These are phyloP conservation scores for Galerucella pusilla DNA, from an alignment of 2,888 invertebrate genomes.

Conservation along the genomic window DNA sequence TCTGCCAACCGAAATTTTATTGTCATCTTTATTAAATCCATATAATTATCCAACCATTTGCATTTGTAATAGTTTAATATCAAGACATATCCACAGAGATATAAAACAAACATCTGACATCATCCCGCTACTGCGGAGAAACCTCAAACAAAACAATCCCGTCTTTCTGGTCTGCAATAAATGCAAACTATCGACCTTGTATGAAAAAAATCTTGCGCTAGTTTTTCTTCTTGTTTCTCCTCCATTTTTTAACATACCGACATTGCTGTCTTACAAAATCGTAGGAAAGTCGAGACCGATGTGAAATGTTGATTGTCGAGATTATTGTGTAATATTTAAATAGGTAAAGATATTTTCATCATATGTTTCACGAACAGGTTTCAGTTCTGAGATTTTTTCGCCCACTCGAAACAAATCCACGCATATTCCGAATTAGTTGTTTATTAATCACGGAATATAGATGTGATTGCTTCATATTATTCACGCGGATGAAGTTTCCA, in stretches of 20 bases:
- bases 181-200: conserved; percentile 26
- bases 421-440: not conserved
- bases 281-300: conserved; percentile 29
- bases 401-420: not conserved
- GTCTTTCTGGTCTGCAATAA: conserved; percentile 17
- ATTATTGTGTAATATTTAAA: conserved; percentile 1
- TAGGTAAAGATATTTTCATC: not conserved
- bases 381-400: not conserved
- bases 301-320: not conserved
- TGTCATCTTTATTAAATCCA: not conserved
- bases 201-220: not conserved
- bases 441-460: not conserved
- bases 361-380: not conserved
- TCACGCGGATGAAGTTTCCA: no score
- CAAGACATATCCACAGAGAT: not conserved
- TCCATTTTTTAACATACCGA: not conserved
- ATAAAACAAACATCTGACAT: not conserved
- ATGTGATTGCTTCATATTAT: not conserved
- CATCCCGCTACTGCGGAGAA: not conserved
- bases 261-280: conserved; percentile 27
- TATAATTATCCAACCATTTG: not conserved
- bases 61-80: not conserved
- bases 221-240: conserved; percentile 7
- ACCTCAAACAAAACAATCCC: not conserved
- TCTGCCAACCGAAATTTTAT: no score